These are phyloP conservation scores for Drosophila hydei DNA, from an alignment of 1,140 invertebrate species.

Conservation along the genomic window DNA sequence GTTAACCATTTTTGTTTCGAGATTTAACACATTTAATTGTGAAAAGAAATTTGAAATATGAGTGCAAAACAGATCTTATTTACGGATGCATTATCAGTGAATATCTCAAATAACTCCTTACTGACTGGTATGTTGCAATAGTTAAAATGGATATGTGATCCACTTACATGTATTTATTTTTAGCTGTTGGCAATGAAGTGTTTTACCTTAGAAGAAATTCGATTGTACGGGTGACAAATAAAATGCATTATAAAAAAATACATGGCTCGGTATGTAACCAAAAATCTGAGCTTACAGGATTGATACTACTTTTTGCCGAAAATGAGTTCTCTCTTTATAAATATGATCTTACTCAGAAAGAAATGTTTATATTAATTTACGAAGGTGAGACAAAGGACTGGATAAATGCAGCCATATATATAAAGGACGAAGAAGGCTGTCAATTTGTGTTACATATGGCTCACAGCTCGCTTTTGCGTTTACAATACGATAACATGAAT, in stretches of 20 bases:
- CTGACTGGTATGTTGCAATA: slow-evolving; percentile 1
- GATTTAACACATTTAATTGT: no score
- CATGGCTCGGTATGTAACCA: slow-evolving; percentile 45
- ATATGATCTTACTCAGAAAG: neutral
- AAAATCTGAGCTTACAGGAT: neutral
- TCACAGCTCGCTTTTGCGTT: slow-evolving; percentile 58
- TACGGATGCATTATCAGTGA: neutral
- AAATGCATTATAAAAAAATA: slow-evolving; percentile 40
- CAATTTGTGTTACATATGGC: slow-evolving; percentile 67
- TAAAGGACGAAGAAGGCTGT: slow-evolving; percentile 25
- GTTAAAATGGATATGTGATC: neutral
- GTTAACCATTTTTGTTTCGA: no score
- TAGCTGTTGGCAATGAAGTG: slow-evolving; percentile 58
- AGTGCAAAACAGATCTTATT: neutral
- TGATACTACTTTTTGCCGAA: slow-evolving; percentile 54
- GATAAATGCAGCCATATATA: slow-evolving; percentile 68
- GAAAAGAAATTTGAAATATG: no score
- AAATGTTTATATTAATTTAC: slow-evolving; percentile 46
- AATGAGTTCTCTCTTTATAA: slow-evolving; percentile 53
- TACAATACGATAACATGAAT: slow-evolving; percentile 30
- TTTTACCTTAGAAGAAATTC: slow-evolving; percentile 8
- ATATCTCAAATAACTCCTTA: neutral
- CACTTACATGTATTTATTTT: neutral
- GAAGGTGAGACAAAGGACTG: slow-evolving; percentile 69
- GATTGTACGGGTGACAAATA: slow-evolving; percentile 23